phyloP scores from a whole-genome alignment of 2,888 invertebrate genomes.

The Myopa testacea region DNA sequence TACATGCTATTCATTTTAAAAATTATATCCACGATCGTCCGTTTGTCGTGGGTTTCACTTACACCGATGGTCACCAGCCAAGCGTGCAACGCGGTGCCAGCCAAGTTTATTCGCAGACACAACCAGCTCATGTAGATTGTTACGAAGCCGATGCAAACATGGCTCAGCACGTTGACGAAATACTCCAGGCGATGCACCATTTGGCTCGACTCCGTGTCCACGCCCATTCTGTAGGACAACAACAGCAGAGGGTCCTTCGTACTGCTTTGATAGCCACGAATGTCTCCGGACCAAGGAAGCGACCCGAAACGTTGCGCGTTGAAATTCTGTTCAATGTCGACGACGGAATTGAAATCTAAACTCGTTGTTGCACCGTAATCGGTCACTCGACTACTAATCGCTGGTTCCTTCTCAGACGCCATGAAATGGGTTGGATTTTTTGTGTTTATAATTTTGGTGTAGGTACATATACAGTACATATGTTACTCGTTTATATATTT shows the following conservation, averaged over 20 bases:
- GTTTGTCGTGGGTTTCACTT: conserved; percentile 45
- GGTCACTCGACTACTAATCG: conserved; percentile 49
- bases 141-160: conserved; percentile 64
- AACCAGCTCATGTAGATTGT: conserved; percentile 63
- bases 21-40: too few species aligned
- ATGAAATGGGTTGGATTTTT: background rate
- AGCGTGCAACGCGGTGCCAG: conserved; percentile 58
- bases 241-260: conserved; percentile 45
- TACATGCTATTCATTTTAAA: too few species aligned
- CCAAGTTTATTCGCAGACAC: conserved; percentile 55
- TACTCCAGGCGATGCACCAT: conserved; percentile 54
- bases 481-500: background rate
- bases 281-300: background rate
- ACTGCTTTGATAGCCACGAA: conserved; percentile 44
- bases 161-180: conserved; percentile 59
- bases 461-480: background rate
- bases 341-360: conserved; percentile 39
- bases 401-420: conserved; percentile 16
- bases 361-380: conserved; percentile 62
- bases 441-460: background rate
- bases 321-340: conserved; percentile 30
- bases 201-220: conserved; percentile 54
- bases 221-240: conserved; percentile 9
- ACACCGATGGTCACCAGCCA: conserved; percentile 65
- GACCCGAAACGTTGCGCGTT: conserved; percentile 27